These are phyloP conservation scores for Erythrolamprus reginae DNA, from an alignment of 2,113 vertebrate species.

Conservation along the genomic window DNA sequence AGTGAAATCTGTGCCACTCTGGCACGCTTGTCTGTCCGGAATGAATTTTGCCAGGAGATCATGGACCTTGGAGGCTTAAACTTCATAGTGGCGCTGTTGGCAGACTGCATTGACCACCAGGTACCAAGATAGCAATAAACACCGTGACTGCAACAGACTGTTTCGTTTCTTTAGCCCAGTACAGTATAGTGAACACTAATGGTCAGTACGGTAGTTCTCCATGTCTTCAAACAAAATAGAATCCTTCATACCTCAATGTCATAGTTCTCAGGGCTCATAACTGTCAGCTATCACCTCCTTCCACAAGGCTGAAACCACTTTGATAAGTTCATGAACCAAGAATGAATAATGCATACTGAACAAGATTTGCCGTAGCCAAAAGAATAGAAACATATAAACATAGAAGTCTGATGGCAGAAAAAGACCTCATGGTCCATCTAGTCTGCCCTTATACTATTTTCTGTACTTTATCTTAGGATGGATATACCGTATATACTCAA, in stretches of 20 bases:
- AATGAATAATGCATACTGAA: neutral
- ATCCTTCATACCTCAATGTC: neutral
- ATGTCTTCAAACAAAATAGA: neutral
- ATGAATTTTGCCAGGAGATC: slow-evolving; percentile 95
- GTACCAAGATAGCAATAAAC: slow-evolving; percentile 14
- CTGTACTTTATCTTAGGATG: too few species aligned
- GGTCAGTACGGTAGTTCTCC: neutral
- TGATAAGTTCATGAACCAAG: neutral
- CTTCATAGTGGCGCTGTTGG: slow-evolving; percentile 81
- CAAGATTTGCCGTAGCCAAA: neutral
- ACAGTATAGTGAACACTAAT: too few species aligned
- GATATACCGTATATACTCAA: too few species aligned
- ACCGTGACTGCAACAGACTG: too few species aligned
- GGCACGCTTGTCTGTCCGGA: slow-evolving; percentile 85
- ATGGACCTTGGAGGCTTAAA: slow-evolving; percentile 87
- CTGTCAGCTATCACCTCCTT: neutral
- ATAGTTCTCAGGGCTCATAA: neutral
- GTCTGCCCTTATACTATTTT: too few species aligned
- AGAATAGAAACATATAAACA: too few species aligned
- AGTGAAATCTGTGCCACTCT: slow-evolving; percentile 87
- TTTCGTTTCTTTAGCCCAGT: too few species aligned
- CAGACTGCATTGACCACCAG: slow-evolving; percentile 80
- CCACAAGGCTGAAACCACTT: neutral
- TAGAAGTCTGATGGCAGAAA: too few species aligned
- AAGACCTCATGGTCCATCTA: too few species aligned